Evolutionary conservation across 2,113 vertebrate species (phyloP).

Genomic region (Xiphophorus hellerii): DNA sequence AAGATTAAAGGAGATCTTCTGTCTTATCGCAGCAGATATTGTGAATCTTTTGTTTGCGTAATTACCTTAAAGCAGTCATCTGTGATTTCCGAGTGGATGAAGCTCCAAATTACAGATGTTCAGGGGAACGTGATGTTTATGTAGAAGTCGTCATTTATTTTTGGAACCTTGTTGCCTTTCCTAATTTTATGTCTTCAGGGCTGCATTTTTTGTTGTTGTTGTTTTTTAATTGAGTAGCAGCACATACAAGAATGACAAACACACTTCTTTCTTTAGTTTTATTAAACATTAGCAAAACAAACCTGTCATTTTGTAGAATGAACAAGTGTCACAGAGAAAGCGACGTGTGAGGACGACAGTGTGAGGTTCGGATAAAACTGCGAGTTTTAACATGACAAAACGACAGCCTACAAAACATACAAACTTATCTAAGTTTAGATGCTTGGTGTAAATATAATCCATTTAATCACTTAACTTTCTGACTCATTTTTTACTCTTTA

Average conservation of each 20-base stretch:
- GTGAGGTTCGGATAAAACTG: slow-evolving; percentile 28
- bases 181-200: slow-evolving; percentile 31
- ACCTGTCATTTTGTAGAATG: slow-evolving; percentile 44
- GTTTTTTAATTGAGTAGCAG: not conserved
- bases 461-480: slow-evolving; percentile 1
- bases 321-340: slow-evolving; percentile 37
- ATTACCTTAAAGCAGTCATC: slow-evolving; percentile 38
- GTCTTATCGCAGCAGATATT: slow-evolving; percentile 12
- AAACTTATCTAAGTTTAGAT: slow-evolving; percentile 5
- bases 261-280: slow-evolving; percentile 36
- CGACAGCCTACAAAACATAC: not conserved
- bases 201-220: not conserved
- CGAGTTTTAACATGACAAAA: slow-evolving; percentile 9
- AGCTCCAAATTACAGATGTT: slow-evolving; percentile 53
- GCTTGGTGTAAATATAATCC: not conserved
- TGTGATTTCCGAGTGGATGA: slow-evolving; percentile 25
- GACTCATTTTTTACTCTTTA: slow-evolving; percentile 18
- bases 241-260: slow-evolving; percentile 27
- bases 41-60: slow-evolving; percentile 26
- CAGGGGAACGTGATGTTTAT: slow-evolving; percentile 34
- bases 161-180: slow-evolving; percentile 13
- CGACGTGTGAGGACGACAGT: slow-evolving; percentile 18
- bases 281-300: slow-evolving; percentile 57
- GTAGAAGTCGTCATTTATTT: slow-evolving; percentile 9
- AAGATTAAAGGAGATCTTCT: not conserved